These are phyloP conservation scores for Leptopilina boulardi DNA, from an alignment of 1,140 invertebrate genomes.

Conservation along the genomic window DNA sequence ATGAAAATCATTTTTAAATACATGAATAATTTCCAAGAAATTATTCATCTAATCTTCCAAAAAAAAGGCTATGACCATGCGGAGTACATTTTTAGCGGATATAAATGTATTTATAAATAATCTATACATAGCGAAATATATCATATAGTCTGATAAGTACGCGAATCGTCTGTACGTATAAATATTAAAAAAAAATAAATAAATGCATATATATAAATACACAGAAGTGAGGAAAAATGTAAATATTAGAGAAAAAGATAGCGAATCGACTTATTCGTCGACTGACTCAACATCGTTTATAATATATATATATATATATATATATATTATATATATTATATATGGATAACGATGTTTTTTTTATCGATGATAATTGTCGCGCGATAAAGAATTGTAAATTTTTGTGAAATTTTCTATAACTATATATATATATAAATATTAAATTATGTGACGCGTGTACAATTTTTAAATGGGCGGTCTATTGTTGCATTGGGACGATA, in stretches of 20 bases:
- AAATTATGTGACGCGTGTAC: constrained; percentile 41
- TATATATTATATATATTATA: too few relatives aligned
- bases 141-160: constrained; percentile 19
- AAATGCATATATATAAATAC: constrained; percentile 56
- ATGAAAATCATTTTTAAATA: constrained; percentile 35
- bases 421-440: constrained; percentile 23
- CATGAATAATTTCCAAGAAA: constrained; percentile 36
- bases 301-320: too few relatives aligned
- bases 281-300: constrained; percentile 32
- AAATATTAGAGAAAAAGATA: constrained; percentile 60
- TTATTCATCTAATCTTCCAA: constrained; percentile 19
- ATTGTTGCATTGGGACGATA: constrained; percentile 45
- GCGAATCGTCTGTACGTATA: constrained; percentile 40
- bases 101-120: constrained; percentile 54
- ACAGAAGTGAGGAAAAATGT: constrained; percentile 62
- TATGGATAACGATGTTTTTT: constrained; percentile 29
- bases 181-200: constrained; percentile 41
- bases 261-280: constrained; percentile 34
- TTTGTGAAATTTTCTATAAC: constrained; percentile 58
- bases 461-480: constrained; percentile 52
- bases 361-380: constrained; percentile 41
- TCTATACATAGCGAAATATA: constrained; percentile 34
- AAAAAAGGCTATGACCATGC: constrained; percentile 39
- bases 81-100: constrained; percentile 7
- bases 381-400: constrained; percentile 61